Evolutionary conservation across 2,888 invertebrate species (phyloP), one percentile per base, ranked within the genome.

Genomic region (Mythimna loreyi): DNA sequence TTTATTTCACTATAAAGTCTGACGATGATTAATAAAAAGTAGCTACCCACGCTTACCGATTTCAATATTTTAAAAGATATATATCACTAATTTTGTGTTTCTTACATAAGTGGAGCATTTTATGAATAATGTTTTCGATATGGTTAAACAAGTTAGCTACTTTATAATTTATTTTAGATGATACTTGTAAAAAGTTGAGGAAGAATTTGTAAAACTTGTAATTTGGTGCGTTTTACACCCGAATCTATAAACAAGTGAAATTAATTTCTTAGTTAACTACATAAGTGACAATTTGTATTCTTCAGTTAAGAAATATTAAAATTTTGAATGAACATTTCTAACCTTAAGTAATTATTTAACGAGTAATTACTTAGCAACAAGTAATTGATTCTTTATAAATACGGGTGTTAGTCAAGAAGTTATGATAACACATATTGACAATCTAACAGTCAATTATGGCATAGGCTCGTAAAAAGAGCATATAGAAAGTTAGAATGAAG

Each of bases 11-110:
- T 57, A 59, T 75, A 65, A 82, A 79, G 59, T 43, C 21, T 67
- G 58, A 67, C 56, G 59, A 68, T 67, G 60, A 72, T 72, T 61
- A 67, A 68, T 74, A 70, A 67, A 74, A 80, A 67, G 40, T 50
- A 23, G 23, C 75, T 71, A 19, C 82, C 82, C 78, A 80, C 82
- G 67, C 65, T 66, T 33, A 53, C 23, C 23, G 28, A 78, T 82
- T 80, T 60, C 49, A 80, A 80, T 82, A 71, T 78, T 78, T 70
- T 67, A 76, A 76, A 50, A 55, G 60, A 36, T 67, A 33, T 30
- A n/a, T 47, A 47, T 66, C 49, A 65, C 59, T 25, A 56, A 57
- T 43, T 57, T 64, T 47, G 62, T 53, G 43, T 45, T 30, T 53
- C 28, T 60, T 67, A 62, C 57, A 45, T 72, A 75, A 62, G 67